Conservation (phyloP, 2,113 vertebrate species). For the Pelusios castaneus region DNA sequence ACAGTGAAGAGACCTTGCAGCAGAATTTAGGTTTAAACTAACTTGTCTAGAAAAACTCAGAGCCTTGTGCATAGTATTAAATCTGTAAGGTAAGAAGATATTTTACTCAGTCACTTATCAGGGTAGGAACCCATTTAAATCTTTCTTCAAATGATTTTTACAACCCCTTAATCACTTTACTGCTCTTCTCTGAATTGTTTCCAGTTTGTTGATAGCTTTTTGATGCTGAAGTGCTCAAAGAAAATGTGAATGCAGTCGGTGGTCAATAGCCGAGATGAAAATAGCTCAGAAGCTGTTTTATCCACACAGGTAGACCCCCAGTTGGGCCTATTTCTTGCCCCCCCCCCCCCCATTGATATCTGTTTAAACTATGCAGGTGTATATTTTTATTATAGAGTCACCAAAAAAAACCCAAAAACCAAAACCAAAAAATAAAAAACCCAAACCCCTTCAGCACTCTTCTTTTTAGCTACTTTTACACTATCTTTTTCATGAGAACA, state of each 20-base stretch:
- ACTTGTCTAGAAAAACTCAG: constrained; percentile 28
- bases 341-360: neutral
- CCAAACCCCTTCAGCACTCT: neutral
- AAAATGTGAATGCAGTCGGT: neutral
- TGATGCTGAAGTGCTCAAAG: neutral
- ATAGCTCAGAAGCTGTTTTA: neutral
- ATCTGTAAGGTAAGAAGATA: constrained; percentile 11
- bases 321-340: too few relatives aligned
- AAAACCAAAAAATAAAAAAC: too few relatives aligned
- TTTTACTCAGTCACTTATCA: constrained; percentile 34
- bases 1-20: neutral
- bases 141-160: constrained; percentile 28
- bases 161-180: constrained; percentile 37
- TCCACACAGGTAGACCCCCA: neutral
- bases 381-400: neutral
- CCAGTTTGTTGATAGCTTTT: constrained; percentile 42
- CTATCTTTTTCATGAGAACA: neutral
- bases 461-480: neutral
- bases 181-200: constrained; percentile 13
- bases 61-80: constrained; percentile 20
- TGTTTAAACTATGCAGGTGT: neutral
- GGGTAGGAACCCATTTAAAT: neutral
- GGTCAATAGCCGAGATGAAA: constrained; percentile 7
- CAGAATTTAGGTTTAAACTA: neutral
- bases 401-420: too few relatives aligned